Evolutionary conservation across 92 coral and sea anemone species (phyloP), one percentile per base, ranked within the genome.

Genomic region (Palythoa grandiflora): DNA sequence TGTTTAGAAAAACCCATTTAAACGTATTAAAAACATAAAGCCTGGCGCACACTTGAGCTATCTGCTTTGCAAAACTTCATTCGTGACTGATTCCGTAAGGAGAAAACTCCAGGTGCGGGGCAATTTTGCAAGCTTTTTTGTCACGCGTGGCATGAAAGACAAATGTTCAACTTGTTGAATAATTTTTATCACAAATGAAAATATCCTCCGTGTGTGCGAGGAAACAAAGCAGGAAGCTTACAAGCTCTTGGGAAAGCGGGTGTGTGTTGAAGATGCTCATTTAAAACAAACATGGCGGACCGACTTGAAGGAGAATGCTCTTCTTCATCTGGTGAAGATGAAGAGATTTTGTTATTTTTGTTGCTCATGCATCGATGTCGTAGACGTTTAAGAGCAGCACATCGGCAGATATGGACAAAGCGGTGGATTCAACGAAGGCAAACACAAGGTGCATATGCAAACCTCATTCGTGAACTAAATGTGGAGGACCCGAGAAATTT

Each of bases 401-500:
- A 71, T 71, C 75, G 75, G 47, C n/a, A 71, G 50, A 35, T 71
- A 71, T 71, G 53, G 77, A 73, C 77, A 73, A 73, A 38, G 53
- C 53, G 77, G 53, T 73, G 77, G 55, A 38, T 73, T 73, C 16
- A 7, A 73, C 19, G 54, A 73, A 73, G 77, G 77, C 50, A 71
- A 71, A 38, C 76, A 38, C 51, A 71, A 78, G 83, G 83, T n/a
- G 83, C 83, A 50, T 50, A 55, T 63, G 51, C 66, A 55, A 78
- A 78, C 70, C 84, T 78, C 60, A 83, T 66, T 60, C 87, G 12
- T 40, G 77, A 70, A 28, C 63, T 84, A 17, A 48, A 84, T 48
- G 87, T 47, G 20, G 87, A 84, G 65, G 78, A 84, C 28, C 72
- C 9, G 87, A 84, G 28, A 70, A 51, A 71, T 47, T 71, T 68